These are phyloP conservation scores for Drosophila cardini DNA, from an alignment of 1,140 invertebrate species.

Conservation along the genomic window DNA sequence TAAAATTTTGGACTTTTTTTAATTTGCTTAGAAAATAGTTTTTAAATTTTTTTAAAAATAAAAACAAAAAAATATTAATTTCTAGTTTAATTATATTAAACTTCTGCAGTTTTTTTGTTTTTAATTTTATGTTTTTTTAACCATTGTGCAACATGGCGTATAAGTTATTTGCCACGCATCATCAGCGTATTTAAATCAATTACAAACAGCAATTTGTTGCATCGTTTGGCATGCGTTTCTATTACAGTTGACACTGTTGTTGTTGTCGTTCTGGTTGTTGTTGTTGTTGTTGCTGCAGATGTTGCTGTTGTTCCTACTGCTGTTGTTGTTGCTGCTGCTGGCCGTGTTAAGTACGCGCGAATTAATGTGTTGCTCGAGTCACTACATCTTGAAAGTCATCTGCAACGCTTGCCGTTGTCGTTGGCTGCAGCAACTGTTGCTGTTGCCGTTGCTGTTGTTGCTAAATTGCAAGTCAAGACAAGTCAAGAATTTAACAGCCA, in stretches of 20 bases:
- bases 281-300: conserved; percentile 14
- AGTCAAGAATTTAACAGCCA: conserved; percentile 81
- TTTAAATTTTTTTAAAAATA: too few species aligned
- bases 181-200: conserved; percentile 83
- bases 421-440: conserved; percentile 2
- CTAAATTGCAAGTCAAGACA: conserved; percentile 55
- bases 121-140: too few species aligned
- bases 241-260: conserved; percentile 72
- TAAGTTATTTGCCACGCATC: conserved; percentile 78
- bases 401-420: conserved; percentile 43
- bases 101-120: too few species aligned
- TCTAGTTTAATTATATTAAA: too few species aligned
- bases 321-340: conserved; percentile 23
- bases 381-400: conserved; percentile 69
- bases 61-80: too few species aligned
- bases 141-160: conserved; percentile 5
- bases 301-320: neutral
- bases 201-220: conserved; percentile 78
- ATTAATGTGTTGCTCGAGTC: conserved; percentile 79
- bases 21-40: too few species aligned
- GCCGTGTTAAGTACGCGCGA: conserved; percentile 79
- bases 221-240: conserved; percentile 71
- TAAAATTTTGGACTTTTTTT: too few species aligned
- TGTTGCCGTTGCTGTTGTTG: conserved; percentile 19
- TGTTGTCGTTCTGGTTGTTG: neutral